Conservation (phyloP, 2,888 invertebrate genomes). For the Marasmarcha lunaedactyla region DNA sequence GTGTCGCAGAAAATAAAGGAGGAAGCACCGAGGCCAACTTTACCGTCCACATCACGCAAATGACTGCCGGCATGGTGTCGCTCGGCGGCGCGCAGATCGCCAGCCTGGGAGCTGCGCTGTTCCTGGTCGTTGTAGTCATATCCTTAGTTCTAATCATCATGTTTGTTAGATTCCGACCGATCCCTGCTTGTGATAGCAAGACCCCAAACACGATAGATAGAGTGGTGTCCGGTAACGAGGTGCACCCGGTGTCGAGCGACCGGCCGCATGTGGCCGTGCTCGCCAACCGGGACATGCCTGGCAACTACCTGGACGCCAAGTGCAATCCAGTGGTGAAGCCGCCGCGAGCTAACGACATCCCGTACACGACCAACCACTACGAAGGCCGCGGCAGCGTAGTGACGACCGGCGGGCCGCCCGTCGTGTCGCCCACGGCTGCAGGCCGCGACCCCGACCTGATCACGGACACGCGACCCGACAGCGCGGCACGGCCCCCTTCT, state of each 20-base stretch:
- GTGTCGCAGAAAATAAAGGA: conserved; percentile 90
- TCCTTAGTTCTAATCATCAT: conserved; percentile 78
- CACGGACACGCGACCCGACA: conserved; percentile 81
- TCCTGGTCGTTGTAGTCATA: conserved; percentile 81
- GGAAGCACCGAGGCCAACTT: conserved; percentile 91
- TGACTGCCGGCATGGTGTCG: conserved; percentile 83
- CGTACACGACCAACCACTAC: conserved; percentile 77
- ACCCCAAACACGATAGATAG: conserved; percentile 81
- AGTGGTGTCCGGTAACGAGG: conserved; percentile 73
- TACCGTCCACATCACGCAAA: conserved; percentile 83
- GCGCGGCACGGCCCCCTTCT: conserved; percentile 71
- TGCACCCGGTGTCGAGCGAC: conserved; percentile 54
- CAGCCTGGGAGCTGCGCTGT: conserved; percentile 84
- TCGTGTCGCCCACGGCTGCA: conserved; percentile 80
- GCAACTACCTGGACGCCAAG: conserved; percentile 46
- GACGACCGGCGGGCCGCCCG: conserved; percentile 73
- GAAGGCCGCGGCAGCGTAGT: conserved; percentile 76
- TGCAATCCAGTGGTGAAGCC: conserved; percentile 81
- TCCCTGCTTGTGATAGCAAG: conserved; percentile 81
- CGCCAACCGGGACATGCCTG: conserved; percentile 60
- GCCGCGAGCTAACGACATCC: conserved; percentile 75
- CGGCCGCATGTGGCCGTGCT: conserved; percentile 70
- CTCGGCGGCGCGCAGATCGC: conserved; percentile 88
- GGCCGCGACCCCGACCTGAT: conserved; percentile 88
- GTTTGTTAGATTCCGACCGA: conserved; percentile 79